Conservation (phyloP, 2,888 invertebrate species). For the Amphipyra berbera region DNA sequence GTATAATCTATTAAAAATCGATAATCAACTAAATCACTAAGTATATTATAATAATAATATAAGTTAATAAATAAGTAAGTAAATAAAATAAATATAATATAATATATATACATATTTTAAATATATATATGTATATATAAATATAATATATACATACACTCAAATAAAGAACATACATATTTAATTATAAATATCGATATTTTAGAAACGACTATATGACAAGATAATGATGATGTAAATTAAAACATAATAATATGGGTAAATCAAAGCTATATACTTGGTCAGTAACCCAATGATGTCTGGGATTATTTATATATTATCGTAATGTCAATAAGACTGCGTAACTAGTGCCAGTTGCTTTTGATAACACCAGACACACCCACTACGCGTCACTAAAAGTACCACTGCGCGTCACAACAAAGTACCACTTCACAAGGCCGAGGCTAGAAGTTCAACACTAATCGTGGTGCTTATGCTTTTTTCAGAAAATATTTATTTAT, state of each 20-base stretch:
- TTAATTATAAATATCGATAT: no score
- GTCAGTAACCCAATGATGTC: constrained; percentile 20
- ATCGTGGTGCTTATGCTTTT: neutral
- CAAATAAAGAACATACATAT: no score
- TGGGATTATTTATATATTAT: constrained; percentile 20
- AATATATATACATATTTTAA: no score
- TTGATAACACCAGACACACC: constrained; percentile 54
- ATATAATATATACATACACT: no score
- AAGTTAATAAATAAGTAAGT: no score
- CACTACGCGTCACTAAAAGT: constrained; percentile 54
- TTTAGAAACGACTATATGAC: no score
- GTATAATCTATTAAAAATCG: no score
- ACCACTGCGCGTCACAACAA: constrained; percentile 50
- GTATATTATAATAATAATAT: no score
- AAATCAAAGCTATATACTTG: neutral
- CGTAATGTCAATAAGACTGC: constrained; percentile 42
- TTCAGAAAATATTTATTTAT: neutral
- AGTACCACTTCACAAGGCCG: constrained; percentile 45
- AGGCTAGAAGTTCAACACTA: constrained; percentile 35
- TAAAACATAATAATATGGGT: neutral
- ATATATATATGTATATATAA: no score
- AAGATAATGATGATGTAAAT: neutral
- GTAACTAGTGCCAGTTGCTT: constrained; percentile 43
- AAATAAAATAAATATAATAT: no score
- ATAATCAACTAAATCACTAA: no score